Evolutionary conservation across 37 sponge, comb jelly and placozoan species (phyloP).

Genomic region (Haliclona indistincta): DNA sequence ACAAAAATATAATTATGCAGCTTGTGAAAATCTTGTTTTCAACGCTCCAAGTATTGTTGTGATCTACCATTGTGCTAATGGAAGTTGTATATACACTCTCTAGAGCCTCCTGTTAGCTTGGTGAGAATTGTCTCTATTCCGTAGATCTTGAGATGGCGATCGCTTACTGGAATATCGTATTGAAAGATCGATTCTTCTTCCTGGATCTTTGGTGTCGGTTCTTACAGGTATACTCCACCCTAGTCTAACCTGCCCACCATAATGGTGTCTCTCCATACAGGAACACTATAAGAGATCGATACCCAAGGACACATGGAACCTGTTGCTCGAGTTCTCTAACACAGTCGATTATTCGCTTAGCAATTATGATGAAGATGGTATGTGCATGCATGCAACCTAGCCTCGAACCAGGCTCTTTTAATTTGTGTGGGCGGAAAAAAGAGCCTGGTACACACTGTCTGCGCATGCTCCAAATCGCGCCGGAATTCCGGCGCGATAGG

Average conservation of each 20-base stretch:
- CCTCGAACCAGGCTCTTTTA: no score
- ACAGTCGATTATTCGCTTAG: slow-evolving; percentile 81
- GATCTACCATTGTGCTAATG: no score
- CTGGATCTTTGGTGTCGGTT: slow-evolving; percentile 92
- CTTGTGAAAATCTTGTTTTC: no score
- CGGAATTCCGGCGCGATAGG: no score
- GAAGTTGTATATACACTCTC: no score
- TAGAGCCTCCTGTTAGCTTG: no score
- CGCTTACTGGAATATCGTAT: slow-evolving; percentile 92
- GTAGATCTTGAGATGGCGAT: slow-evolving; percentile 94
- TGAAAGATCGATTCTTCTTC: slow-evolving; percentile 79
- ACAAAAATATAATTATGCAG: no score
- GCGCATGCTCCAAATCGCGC: neutral
- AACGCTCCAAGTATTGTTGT: no score
- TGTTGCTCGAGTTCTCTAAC: slow-evolving; percentile 86
- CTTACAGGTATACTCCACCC: slow-evolving; percentile 82
- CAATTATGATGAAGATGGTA: slow-evolving; percentile 99
- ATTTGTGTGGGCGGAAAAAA: no score
- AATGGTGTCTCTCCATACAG: slow-evolving; percentile 38
- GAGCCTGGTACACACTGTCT: no score
- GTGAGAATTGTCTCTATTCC: neutral
- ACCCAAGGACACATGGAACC: slow-evolving; percentile 96
- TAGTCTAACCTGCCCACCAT: no score
- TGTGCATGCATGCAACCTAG: neutral
- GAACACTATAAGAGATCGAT: slow-evolving; percentile 94